Evolutionary conservation across 1,140 invertebrate species (phyloP).

Genomic region (Hyposmocoma kahamanoa): DNA sequence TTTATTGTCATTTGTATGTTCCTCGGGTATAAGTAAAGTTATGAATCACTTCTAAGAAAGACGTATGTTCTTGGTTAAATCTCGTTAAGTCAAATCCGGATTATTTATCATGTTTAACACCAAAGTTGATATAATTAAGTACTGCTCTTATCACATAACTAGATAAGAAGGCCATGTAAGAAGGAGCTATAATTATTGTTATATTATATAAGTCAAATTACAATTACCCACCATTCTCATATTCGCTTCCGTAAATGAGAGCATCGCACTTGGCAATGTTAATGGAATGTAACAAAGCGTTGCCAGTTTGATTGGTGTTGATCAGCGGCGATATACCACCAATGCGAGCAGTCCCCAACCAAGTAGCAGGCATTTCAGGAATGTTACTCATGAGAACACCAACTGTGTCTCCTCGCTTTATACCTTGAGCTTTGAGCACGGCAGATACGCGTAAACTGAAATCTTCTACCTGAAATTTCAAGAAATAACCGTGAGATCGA

Average conservation of each 20-base stretch:
- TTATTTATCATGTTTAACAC: too few relatives aligned
- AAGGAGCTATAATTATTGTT: too few relatives aligned
- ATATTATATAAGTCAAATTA: too few relatives aligned
- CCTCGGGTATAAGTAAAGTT: too few relatives aligned
- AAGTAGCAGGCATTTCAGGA: conserved; percentile 89
- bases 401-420: conserved; percentile 88
- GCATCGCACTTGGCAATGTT: conserved; percentile 76
- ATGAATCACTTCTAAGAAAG: too few relatives aligned
- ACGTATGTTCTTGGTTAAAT: too few relatives aligned
- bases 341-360: conserved; percentile 92
- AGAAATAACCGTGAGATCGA: too few relatives aligned
- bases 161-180: too few relatives aligned
- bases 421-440: conserved; percentile 84
- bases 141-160: too few relatives aligned
- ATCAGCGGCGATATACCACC: conserved; percentile 92
- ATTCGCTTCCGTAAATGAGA: conserved; percentile 54
- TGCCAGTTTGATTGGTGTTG: conserved; percentile 91
- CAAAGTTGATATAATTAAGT: too few relatives aligned
- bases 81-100: too few relatives aligned
- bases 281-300: conserved; percentile 91
- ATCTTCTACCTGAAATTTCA: conserved; percentile 84
- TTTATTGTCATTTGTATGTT: too few relatives aligned
- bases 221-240: conserved; percentile 48
- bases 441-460: conserved; percentile 90
- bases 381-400: conserved; percentile 92